phyloP scores from a whole-genome alignment of 2,888 invertebrate genomes.

The Spatulosminthurus flaviceps region DNA sequence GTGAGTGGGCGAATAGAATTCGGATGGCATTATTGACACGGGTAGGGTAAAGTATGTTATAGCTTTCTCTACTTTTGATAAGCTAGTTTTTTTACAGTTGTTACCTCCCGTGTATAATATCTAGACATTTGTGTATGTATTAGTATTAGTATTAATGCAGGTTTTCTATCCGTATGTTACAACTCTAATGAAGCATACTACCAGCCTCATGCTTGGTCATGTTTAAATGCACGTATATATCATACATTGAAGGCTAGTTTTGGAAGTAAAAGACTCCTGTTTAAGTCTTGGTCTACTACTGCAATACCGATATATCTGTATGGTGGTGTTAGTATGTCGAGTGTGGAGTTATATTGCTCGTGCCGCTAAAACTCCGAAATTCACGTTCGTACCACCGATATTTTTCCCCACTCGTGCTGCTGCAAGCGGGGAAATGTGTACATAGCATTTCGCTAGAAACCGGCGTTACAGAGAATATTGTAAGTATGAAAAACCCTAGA shows the following conservation, averaged over 20 bases:
- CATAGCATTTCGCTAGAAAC: neutral
- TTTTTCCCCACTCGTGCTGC: no score
- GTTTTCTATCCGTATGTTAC: no score
- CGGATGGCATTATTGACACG: constrained; percentile 35
- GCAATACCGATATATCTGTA: no score
- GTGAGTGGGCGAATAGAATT: constrained; percentile 41
- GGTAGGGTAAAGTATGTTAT: constrained; percentile 23
- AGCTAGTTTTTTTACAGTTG: neutral
- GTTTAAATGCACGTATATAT: neutral
- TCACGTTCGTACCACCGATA: no score
- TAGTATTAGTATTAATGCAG: no score
- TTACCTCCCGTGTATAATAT: constrained; percentile 15
- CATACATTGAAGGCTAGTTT: neutral
- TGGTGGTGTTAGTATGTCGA: no score
- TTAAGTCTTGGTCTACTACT: neutral
- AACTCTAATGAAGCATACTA: neutral
- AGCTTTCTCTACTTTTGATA: constrained; percentile 33
- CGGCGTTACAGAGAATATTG: neutral
- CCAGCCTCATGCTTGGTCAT: neutral
- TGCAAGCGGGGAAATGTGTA: no score
- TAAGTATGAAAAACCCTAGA: constrained; percentile 7
- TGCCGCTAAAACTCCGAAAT: no score
- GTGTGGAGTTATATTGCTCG: no score
- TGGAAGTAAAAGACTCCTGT: neutral
- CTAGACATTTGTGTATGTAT: no score